phyloP scores from a whole-genome alignment of 2,113 vertebrate genomes.

The Elachura formosa region DNA sequence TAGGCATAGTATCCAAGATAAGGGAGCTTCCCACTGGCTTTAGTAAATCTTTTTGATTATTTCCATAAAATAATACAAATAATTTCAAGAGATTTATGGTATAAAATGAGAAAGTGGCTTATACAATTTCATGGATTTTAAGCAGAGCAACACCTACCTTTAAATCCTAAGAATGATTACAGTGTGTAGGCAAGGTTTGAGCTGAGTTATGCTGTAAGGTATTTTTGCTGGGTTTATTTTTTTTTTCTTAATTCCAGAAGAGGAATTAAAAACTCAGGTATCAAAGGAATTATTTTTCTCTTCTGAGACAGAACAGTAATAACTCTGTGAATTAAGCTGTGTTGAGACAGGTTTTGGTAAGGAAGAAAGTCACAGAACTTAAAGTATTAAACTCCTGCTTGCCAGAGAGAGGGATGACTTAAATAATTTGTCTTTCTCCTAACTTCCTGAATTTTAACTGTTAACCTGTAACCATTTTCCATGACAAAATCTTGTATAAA shows the following conservation, averaged over 20 bases:
- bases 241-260: background rate
- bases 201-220: background rate
- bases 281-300: background rate
- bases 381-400: background rate
- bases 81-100: background rate
- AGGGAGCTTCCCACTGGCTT: background rate
- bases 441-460: background rate
- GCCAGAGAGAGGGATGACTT: background rate
- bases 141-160: background rate
- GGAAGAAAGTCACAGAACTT: background rate
- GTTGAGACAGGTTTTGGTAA: background rate
- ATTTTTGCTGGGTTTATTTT: background rate
- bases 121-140: background rate
- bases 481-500: background rate
- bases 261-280: background rate
- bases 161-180: background rate
- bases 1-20: background rate
- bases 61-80: background rate
- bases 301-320: background rate
- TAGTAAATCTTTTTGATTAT: background rate
- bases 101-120: background rate
- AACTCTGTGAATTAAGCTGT: background rate
- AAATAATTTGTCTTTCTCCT: background rate
- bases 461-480: background rate
- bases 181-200: background rate